Percentiles rank a stretch among this genome's conserved stretches.
These are phyloP conservation scores for Ramphastos sulfuratus DNA, from an alignment of 2,113 vertebrate genomes.

Conservation along the genomic window DNA sequence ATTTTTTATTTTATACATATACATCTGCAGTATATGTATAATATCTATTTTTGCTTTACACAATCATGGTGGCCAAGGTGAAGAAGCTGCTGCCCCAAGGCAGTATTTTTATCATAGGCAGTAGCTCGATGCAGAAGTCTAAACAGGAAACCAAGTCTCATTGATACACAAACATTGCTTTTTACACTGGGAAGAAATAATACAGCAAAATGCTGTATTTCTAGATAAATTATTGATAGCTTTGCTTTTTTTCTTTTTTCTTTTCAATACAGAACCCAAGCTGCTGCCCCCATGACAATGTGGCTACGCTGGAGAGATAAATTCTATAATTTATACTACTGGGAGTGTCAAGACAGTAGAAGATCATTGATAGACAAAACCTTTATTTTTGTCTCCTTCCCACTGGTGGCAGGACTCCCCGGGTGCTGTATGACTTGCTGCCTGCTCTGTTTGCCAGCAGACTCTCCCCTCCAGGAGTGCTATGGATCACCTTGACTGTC, in stretches of 20 bases:
- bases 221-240: not conserved
- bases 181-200: not conserved
- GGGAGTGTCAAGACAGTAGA: not conserved
- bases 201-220: not conserved
- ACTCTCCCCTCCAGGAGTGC: constrained; percentile 7
- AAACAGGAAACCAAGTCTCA: not conserved
- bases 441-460: constrained; percentile 7
- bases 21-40: not conserved
- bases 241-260: too few relatives aligned
- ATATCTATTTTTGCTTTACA: not conserved
- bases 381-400: not conserved
- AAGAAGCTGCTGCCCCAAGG: not conserved
- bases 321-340: not conserved
- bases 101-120: not conserved
- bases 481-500: constrained; percentile 64
- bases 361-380: not conserved
- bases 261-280: not conserved
- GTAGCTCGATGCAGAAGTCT: not conserved
- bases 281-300: not conserved
- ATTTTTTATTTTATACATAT: not conserved
- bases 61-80: not conserved
- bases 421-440: not conserved
- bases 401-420: not conserved
- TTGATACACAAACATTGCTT: not conserved
- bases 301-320: not conserved